A percentile compares a stretch with the other conserved stretches of the same genome.
These are phyloP conservation scores for Megalops atlanticus DNA, from an alignment of 2,113 vertebrate species.

Conservation along the genomic window DNA sequence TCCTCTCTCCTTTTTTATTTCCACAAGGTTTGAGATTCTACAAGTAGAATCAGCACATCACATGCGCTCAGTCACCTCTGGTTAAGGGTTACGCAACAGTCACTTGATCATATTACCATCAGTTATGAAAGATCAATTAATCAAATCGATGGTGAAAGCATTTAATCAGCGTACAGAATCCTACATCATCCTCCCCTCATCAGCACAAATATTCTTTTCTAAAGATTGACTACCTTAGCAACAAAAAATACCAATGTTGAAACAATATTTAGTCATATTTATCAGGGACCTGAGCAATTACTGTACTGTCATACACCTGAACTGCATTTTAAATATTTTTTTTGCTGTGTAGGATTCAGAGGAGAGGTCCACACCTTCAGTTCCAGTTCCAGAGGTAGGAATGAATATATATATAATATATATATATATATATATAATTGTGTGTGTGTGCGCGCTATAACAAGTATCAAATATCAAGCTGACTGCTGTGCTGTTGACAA, in stretches of 20 bases:
- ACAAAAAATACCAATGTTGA: neutral
- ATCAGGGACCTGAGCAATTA: neutral
- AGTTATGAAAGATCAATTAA: neutral
- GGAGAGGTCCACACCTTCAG: constrained; percentile 16
- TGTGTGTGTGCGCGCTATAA: too few relatives aligned
- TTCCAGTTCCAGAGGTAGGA: constrained; percentile 29
- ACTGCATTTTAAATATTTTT: neutral
- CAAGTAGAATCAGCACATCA: neutral
- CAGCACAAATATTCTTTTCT: neutral
- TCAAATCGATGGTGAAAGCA: too few relatives aligned
- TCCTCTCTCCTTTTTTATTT: neutral
- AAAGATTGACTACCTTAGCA: neutral
- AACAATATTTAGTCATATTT: neutral
- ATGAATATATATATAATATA: neutral
- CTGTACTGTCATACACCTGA: neutral
- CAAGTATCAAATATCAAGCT: too few relatives aligned
- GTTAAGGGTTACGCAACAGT: neutral
- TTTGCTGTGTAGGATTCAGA: constrained; percentile 20
- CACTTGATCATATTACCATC: neutral
- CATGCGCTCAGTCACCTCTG: neutral
- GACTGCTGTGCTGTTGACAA: too few relatives aligned
- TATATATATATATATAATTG: too few relatives aligned
- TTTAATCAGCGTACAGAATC: neutral
- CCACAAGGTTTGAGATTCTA: neutral
- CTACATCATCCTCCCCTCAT: neutral